Conservation (phyloP, 2,797 vertebrate genomes). For the Salmo trutta region DNA sequence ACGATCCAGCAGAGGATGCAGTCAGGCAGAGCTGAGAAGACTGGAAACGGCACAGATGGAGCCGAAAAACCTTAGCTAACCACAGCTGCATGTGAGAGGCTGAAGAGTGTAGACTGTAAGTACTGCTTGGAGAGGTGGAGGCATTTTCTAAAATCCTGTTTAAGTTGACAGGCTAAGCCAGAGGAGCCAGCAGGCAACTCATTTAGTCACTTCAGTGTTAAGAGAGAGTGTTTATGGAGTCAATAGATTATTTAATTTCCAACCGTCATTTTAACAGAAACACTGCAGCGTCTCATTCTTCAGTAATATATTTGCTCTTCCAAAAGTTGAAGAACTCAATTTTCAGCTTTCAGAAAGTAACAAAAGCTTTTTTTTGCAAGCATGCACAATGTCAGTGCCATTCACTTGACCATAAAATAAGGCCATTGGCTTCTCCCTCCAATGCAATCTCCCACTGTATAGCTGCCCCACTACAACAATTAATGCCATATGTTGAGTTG, state of each 20-base stretch:
- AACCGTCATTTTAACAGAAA: neutral
- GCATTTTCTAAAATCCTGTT: neutral
- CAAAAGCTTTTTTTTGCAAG: neutral
- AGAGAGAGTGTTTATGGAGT: neutral
- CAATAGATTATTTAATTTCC: neutral
- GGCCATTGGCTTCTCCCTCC: neutral
- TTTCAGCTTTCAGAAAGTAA: neutral
- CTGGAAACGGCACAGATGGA: constrained; percentile 21
- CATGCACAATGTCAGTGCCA: neutral
- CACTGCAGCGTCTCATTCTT: neutral
- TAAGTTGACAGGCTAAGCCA: neutral
- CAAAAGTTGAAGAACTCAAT: neutral
- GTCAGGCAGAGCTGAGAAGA: constrained; percentile 16
- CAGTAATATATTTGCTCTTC: neutral
- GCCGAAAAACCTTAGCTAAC: neutral
- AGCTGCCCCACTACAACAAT: neutral
- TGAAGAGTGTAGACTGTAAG: neutral
- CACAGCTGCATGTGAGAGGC: neutral
- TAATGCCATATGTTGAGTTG: constrained; percentile 2
- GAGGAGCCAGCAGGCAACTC: neutral
- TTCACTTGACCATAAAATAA: neutral
- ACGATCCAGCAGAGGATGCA: constrained; percentile 32
- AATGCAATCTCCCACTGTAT: neutral
- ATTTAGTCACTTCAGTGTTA: neutral
- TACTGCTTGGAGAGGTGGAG: neutral